A percentile compares a stretch with the other conserved stretches of the same genome.
These are phyloP conservation scores for Falco punctatus DNA, from an alignment of 2,113 vertebrate species.

Conservation along the genomic window DNA sequence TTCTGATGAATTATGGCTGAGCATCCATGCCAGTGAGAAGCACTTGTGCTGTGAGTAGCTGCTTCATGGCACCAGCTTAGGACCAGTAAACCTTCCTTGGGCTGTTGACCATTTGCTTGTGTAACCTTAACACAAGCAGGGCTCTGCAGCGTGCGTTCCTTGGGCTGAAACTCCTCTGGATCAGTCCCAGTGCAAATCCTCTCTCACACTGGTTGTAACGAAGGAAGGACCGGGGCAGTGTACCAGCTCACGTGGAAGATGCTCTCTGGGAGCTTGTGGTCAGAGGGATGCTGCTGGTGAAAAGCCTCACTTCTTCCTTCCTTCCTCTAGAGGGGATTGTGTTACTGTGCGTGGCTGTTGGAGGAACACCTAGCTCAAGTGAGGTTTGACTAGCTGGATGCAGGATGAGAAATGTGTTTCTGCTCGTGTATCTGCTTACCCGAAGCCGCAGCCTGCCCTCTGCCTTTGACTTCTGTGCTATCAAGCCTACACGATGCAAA, in stretches of 20 bases:
- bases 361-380: rapidly evolving
- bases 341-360: not conserved
- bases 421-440: not conserved
- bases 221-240: not conserved
- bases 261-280: not conserved
- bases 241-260: not conserved
- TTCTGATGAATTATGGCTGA: not conserved
- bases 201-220: not conserved
- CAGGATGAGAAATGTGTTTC: not conserved
- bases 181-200: not conserved
- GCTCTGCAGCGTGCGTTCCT: not conserved
- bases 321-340: constrained; percentile 41
- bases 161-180: not conserved
- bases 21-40: not conserved
- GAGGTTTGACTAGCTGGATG: not conserved
- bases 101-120: not conserved
- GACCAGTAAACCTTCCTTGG: not conserved
- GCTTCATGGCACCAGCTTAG: not conserved
- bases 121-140: rapidly evolving
- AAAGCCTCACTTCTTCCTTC: not conserved
- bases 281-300: not conserved
- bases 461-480: not conserved
- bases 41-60: not conserved
- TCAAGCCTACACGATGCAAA: rapidly evolving
- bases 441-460: not conserved